These are phyloP conservation scores for Petrophora chlorosata DNA, from an alignment of 2,888 invertebrate species.

Conservation along the genomic window DNA sequence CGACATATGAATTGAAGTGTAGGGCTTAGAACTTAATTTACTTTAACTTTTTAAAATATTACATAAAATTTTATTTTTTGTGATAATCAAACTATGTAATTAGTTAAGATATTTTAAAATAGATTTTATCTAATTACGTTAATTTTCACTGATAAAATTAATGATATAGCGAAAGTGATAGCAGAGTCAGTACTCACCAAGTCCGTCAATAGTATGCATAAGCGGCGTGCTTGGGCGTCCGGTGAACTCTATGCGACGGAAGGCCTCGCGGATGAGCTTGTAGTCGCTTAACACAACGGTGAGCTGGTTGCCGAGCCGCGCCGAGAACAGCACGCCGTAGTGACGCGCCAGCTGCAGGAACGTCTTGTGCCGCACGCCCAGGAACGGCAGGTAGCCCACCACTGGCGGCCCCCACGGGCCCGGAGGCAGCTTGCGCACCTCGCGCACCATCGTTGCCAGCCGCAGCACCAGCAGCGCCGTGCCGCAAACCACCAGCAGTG, in stretches of 20 bases:
- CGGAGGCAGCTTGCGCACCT: slow-evolving; percentile 87
- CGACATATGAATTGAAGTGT: not conserved
- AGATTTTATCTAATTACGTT: not conserved
- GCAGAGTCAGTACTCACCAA: slow-evolving; percentile 87
- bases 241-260: slow-evolving; percentile 93
- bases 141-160: not conserved
- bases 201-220: slow-evolving; percentile 93
- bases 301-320: slow-evolving; percentile 91
- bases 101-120: not conserved
- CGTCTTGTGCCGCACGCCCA: slow-evolving; percentile 90
- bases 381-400: slow-evolving; percentile 92
- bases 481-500: slow-evolving; percentile 76
- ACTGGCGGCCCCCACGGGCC: slow-evolving; percentile 95
- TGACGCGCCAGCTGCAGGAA: slow-evolving; percentile 89
- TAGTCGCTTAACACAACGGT: slow-evolving; percentile 94
- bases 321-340: slow-evolving; percentile 92
- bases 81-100: not conserved
- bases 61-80: not conserved
- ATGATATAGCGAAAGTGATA: not conserved
- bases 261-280: slow-evolving; percentile 92
- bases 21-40: not conserved
- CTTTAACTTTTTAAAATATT: not conserved
- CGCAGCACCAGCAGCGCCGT: slow-evolving; percentile 75
- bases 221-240: slow-evolving; percentile 94
- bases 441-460: slow-evolving; percentile 73